Conservation (phyloP, 2,797 vertebrate species). For the Toxotes lorentzi region DNA sequence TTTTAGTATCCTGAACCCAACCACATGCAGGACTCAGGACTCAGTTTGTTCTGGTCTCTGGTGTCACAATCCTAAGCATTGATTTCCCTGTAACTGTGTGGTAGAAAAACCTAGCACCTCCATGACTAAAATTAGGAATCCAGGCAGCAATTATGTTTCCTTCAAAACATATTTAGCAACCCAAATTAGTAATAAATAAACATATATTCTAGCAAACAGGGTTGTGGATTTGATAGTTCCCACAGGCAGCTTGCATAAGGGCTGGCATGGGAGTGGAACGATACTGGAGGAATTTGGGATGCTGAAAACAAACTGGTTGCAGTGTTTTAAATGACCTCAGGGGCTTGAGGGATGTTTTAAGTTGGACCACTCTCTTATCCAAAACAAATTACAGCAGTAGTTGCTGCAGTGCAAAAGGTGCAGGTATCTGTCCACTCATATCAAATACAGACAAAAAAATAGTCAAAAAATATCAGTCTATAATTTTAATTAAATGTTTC, state of each 20-base stretch:
- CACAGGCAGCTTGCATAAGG: not conserved
- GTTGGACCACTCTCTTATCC: not conserved
- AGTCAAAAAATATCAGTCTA: not conserved
- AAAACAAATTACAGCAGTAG: not conserved
- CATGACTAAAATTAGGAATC: not conserved
- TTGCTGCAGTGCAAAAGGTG: not conserved
- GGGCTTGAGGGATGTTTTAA: not conserved
- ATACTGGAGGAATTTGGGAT: not conserved
- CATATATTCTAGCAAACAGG: not conserved
- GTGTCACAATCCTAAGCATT: not conserved
- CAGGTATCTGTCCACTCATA: not conserved
- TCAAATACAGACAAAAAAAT: not conserved
- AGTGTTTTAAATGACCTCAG: slow-evolving; percentile 8
- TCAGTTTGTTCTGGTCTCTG: not conserved
- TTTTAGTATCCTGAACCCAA: not conserved
- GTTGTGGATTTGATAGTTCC: not conserved
- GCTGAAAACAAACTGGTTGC: slow-evolving; percentile 12
- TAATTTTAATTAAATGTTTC: not conserved
- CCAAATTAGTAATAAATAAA: not conserved
- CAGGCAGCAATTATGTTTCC: not conserved
- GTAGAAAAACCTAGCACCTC: not conserved
- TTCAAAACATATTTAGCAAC: not conserved
- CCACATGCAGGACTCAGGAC: not conserved
- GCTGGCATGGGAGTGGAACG: not conserved
- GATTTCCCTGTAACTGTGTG: too few species aligned